Evolutionary conservation across 2,797 vertebrate genomes (phyloP), one percentile per base, ranked within the genome.

Genomic region (Epinephelus awoara): DNA sequence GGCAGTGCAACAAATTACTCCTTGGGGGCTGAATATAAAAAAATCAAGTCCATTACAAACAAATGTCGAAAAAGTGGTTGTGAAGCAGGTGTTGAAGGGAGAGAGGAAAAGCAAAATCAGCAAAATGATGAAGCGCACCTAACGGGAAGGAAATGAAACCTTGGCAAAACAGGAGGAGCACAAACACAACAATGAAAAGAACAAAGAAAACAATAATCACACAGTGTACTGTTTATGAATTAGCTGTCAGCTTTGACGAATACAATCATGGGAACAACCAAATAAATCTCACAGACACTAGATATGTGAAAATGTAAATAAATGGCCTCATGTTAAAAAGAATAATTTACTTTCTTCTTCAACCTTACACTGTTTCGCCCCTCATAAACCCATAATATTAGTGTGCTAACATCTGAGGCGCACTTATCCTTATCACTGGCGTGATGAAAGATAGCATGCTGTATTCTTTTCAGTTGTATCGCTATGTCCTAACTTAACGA

Each of bases 1-100:
- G 40, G 59, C 54, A 40, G 42, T 27, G 12, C 17, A 44, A 68
- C n/a, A 63, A 74, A 66, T 54, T 7, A 61, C 18, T 72, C 17
- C 18, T 38, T 42, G 6, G 40, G 29, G n/a, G 3, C 19, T 44
- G 23, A 66, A 64, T 38, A 64, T 46, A 58, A 68, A 72, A 44
- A 23, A 56, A 54, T 8, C 34, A 66, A 51, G 5, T 59, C 25
- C 54, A 34, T 56, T 59, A 23, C 38, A 76, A 67, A 57, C 18
- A 59, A 61, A 72, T 6, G 4, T 61, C 14, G 27, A 69, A 58
- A 77, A 51, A 2, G 8, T 2, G 55, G 7, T 14, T 23, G 11
- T 21, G 67, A 27, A 21, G 10, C 19, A 34, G 11, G 5, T 34
- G 29, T 34, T 34, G 21, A 65, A 6, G 34, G 12, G 19, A 44